Conservation (phyloP, 2,888 invertebrate species). For the Lasioglossum lativentre region DNA sequence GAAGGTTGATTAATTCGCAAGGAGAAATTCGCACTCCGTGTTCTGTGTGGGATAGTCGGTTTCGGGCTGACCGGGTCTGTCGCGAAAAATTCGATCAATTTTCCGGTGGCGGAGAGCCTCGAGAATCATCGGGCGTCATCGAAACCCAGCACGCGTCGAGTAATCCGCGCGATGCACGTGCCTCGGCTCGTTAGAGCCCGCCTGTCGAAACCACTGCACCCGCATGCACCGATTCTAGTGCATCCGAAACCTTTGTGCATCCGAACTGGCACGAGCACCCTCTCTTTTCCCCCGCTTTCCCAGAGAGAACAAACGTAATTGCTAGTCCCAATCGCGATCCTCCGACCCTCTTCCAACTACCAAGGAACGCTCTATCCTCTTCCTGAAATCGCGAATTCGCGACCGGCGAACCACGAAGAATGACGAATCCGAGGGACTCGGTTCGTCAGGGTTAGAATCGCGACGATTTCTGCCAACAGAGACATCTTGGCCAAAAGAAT, state of each 20-base stretch:
- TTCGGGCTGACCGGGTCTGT: background rate
- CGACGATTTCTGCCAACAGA: background rate
- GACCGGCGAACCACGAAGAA: background rate
- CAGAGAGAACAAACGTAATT: slow-evolving; percentile 21
- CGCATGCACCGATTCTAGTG: slow-evolving; percentile 67
- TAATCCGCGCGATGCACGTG: slow-evolving; percentile 69
- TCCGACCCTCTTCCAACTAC: background rate
- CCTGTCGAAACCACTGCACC: slow-evolving; percentile 69
- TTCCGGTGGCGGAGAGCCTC: background rate
- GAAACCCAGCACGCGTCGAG: slow-evolving; percentile 38
- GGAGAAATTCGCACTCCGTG: slow-evolving; percentile 15
- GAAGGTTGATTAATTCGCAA: background rate
- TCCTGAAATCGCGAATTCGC: background rate
- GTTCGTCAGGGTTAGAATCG: background rate
- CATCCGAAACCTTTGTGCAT: slow-evolving; percentile 37
- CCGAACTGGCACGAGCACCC: slow-evolving; percentile 4
- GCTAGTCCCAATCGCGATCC: background rate
- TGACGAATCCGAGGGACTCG: background rate
- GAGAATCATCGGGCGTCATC: slow-evolving; percentile 48
- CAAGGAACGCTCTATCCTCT: background rate
- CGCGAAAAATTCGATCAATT: slow-evolving; percentile 41
- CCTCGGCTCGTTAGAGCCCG: slow-evolving; percentile 68
- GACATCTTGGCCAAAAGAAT: background rate
- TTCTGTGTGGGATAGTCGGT: background rate
- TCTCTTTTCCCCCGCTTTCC: background rate